Base-by-base conservation (phyloP, 2,797 vertebrate genomes). In the Odontamblyopus rebecca region DNA sequence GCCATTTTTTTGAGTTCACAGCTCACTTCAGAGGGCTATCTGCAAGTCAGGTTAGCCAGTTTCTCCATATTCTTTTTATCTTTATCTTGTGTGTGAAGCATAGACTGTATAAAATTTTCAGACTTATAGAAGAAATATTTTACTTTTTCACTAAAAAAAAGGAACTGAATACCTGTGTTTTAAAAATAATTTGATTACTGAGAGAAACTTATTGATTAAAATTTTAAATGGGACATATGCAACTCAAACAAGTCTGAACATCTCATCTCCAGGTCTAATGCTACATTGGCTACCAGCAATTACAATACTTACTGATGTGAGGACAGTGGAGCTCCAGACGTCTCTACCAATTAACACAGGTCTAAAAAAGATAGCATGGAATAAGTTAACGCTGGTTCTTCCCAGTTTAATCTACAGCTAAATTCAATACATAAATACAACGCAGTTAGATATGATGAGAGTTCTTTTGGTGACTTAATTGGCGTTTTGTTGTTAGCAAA, bases 261-360 rank as follows among this genome's bases (percentile, higher is more conserved):
- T 38, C 35, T 38, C 35, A 38, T 38, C 8, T 38, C 35, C 35
- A 38, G 7, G 32, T 1, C 6, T 35, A 2, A 38, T 38, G 35
- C 35, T 38, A 8, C 7, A 38, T 35, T 35, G 35, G 7, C 32
- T 6, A 35, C 32, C 32, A 32, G 32, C 8, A 48, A 11, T 13
- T 9, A 48, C 9, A 50, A 50, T 3, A 84, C 89, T 87, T 78
- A 90, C 89, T 90, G n/a, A 2, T 32, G 2, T 19, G 53, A 53
- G 7, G 18, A 30, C 41, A 61, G 19, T 5, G 63, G 0, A 56
- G n/a, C 4, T 62, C 27, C 68, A n/a, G 29, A 26, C 11, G 54
- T 27, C 54, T 57, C 54, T 26, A 4, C 9, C 23, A 26, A 23
- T 26, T 26, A 26, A 57, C 26, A 56, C 54, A 56, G 27, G 54